These are phyloP conservation scores for Penaeus japonicus DNA, from an alignment of 1,140 invertebrate genomes.

Conservation along the genomic window DNA sequence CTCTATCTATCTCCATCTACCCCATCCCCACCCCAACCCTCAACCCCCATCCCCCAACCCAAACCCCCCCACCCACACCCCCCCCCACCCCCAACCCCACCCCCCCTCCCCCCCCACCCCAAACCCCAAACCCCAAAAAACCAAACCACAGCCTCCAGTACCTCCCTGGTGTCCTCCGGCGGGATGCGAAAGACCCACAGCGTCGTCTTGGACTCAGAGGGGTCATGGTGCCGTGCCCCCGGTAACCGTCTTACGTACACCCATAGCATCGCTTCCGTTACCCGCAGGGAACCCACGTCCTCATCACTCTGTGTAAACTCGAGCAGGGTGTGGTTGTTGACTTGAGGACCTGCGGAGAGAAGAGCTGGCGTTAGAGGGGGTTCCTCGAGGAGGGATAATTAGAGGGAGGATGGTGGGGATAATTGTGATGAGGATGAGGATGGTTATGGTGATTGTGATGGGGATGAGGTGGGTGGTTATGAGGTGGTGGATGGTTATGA, in stretches of 20 bases:
- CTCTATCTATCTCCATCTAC: neutral
- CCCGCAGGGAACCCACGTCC: slow-evolving; percentile 69
- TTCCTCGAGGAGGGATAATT: too few species aligned
- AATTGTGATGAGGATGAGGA: too few species aligned
- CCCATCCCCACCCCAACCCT: neutral
- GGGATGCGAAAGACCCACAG: slow-evolving; percentile 74
- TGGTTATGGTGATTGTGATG: too few species aligned
- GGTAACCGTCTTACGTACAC: slow-evolving; percentile 74
- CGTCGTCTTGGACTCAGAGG: slow-evolving; percentile 64
- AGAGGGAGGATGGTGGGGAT: too few species aligned
- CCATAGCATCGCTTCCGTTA: slow-evolving; percentile 79
- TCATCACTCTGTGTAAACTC: slow-evolving; percentile 77
- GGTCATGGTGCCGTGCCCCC: slow-evolving; percentile 59
- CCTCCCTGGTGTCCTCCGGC: neutral
- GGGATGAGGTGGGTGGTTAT: too few species aligned
- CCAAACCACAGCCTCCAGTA: too few species aligned
- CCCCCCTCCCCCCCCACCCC: neutral
- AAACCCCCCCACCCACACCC: neutral
- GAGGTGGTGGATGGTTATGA: too few species aligned
- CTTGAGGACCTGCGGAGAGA: slow-evolving; percentile 72
- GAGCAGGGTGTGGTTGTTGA: slow-evolving; percentile 83
- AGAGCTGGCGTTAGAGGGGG: neutral
- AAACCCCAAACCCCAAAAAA: too few species aligned
- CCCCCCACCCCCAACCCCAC: neutral
- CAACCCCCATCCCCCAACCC: neutral